These are phyloP conservation scores for Myxocyprinus asiaticus DNA, from an alignment of 2,113 vertebrate genomes.

Conservation along the genomic window DNA sequence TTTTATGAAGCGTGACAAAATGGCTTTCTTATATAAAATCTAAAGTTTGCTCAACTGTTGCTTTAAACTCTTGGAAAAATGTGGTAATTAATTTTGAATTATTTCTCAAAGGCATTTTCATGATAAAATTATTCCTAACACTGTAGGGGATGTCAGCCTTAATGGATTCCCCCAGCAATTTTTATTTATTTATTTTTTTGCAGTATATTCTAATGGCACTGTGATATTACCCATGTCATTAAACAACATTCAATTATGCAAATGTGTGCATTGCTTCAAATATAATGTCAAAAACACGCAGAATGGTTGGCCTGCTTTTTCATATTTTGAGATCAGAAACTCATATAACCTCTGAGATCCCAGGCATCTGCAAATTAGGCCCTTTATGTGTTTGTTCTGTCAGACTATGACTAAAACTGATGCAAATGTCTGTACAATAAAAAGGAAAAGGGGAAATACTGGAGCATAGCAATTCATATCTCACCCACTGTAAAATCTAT, in stretches of 20 bases:
- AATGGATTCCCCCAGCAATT: constrained; percentile 46
- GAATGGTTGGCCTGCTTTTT: constrained; percentile 12
- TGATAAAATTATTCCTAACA: constrained; percentile 13
- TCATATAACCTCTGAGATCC: too few species aligned
- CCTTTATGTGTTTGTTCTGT: constrained; percentile 5
- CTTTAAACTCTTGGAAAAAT: constrained; percentile 6
- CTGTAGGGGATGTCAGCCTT: constrained; percentile 11
- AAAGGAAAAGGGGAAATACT: constrained; percentile 3
- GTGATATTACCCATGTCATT: constrained; percentile 33
- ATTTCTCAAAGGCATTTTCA: constrained; percentile 32
- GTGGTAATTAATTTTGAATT: constrained; percentile 8
- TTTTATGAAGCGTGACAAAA: constrained; percentile 5
- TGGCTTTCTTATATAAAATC: background rate
- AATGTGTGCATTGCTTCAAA: constrained; percentile 28
- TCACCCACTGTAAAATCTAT: constrained; percentile 24
- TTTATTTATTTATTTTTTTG: constrained; percentile 27
- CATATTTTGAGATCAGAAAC: constrained; percentile 16
- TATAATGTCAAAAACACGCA: background rate
- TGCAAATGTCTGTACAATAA: constrained; percentile 30
- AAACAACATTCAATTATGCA: constrained; percentile 36
- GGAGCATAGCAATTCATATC: constrained; percentile 18
- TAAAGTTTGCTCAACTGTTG: background rate
- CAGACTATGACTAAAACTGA: constrained; percentile 10
- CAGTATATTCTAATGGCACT: constrained; percentile 39
- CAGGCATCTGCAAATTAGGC: background rate